These are phyloP conservation scores for Osedax frankpressi DNA, from an alignment of 2,888 invertebrate species.

Conservation along the genomic window DNA sequence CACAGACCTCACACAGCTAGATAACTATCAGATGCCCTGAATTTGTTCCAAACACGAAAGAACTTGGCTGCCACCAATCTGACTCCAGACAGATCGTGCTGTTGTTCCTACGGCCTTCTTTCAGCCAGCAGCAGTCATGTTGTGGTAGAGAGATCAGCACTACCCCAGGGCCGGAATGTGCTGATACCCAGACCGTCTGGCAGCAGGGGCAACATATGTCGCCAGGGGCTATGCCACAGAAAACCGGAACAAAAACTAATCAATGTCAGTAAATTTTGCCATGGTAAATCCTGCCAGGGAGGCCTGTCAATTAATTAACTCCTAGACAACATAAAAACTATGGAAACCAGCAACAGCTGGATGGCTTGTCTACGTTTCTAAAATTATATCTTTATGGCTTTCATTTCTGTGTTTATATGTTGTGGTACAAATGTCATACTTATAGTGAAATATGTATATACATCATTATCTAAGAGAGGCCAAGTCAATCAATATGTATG, in stretches of 20 bases:
- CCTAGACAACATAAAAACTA: background rate
- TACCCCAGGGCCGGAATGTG: slow-evolving; percentile 1
- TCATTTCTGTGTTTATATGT: background rate
- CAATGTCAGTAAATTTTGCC: background rate
- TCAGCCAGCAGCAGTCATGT: background rate
- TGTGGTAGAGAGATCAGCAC: background rate
- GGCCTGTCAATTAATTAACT: slow-evolving; percentile 9
- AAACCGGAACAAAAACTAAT: background rate
- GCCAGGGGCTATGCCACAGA: background rate
- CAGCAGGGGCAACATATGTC: background rate
- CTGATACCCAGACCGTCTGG: background rate
- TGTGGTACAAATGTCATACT: background rate
- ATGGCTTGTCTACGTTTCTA: background rate
- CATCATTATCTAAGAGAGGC: background rate
- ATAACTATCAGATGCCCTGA: slow-evolving; percentile 2
- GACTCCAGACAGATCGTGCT: background rate
- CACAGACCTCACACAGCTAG: background rate
- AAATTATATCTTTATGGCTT: background rate
- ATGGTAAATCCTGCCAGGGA: background rate
- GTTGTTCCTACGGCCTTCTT: background rate
- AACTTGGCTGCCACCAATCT: background rate
- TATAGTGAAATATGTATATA: background rate
- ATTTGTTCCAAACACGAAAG: background rate
- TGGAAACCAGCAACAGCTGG: background rate
- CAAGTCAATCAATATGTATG: background rate